Evolutionary conservation across 1,140 invertebrate species (phyloP).

Genomic region (Pseudomyrmex cubaensis): DNA sequence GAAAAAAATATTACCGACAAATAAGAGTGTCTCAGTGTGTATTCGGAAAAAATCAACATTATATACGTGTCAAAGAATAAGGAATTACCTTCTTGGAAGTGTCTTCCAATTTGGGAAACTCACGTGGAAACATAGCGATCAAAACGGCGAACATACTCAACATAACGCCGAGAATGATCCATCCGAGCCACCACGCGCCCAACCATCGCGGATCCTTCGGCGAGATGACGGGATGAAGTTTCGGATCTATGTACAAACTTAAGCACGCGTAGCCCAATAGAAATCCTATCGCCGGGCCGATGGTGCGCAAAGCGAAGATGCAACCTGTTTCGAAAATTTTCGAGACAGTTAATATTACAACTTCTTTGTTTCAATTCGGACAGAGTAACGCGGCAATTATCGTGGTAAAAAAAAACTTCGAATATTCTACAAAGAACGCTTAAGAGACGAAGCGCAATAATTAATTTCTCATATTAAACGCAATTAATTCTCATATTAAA

Average conservation of each 20-base stretch:
- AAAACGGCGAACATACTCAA: constrained; percentile 87
- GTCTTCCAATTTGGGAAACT: constrained; percentile 81
- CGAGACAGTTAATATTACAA: background rate
- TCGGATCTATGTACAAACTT: constrained; percentile 88
- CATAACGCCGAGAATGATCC: constrained; percentile 86
- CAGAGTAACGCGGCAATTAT: background rate
- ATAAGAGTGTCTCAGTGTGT: background rate
- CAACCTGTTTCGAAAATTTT: constrained; percentile 73
- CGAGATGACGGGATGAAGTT: constrained; percentile 87
- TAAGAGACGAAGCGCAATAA: too few species aligned
- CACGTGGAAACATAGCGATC: constrained; percentile 87
- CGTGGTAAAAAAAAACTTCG: background rate
- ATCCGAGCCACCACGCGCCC: constrained; percentile 91
- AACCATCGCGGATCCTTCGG: constrained; percentile 89
- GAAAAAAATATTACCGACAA: background rate
- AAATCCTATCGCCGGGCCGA: constrained; percentile 87
- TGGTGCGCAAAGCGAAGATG: constrained; percentile 86
- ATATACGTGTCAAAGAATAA: background rate
- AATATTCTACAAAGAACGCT: too few species aligned
- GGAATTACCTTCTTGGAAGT: constrained; percentile 46
- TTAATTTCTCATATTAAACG: background rate
- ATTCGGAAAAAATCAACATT: background rate
- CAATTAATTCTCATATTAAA: too few species aligned
- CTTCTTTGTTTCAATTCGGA: background rate
- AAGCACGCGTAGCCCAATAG: constrained; percentile 86